phyloP scores from a whole-genome alignment of 2,113 vertebrate species.

The Meriones unguiculatus region DNA sequence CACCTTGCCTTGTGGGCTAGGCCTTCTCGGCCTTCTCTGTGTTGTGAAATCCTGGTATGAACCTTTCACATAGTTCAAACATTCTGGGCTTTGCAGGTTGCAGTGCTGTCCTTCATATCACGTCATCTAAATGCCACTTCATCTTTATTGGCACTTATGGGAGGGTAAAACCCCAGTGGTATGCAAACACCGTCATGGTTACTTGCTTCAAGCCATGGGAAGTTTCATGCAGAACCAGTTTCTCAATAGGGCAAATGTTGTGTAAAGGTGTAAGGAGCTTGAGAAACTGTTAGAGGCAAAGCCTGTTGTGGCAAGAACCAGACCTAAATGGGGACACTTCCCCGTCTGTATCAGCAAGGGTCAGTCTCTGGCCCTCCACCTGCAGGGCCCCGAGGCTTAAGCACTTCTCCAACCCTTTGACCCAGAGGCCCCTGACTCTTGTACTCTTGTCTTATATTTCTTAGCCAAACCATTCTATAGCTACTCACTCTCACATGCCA shows the following conservation, averaged over 20 bases:
- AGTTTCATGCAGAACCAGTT: slow-evolving; percentile 82
- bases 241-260: slow-evolving; percentile 76
- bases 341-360: slow-evolving; percentile 32
- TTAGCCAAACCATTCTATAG: neutral
- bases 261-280: slow-evolving; percentile 75
- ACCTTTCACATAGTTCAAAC: slow-evolving; percentile 75
- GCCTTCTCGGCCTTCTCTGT: slow-evolving; percentile 52
- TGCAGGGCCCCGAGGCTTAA: neutral
- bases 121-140: slow-evolving; percentile 74
- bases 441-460: neutral
- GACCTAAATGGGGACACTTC: slow-evolving; percentile 67
- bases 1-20: neutral
- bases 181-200: slow-evolving; percentile 76
- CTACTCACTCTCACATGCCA: neutral
- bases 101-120: slow-evolving; percentile 55
- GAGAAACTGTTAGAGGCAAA: slow-evolving; percentile 76
- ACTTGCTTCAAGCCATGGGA: slow-evolving; percentile 77
- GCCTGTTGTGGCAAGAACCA: slow-evolving; percentile 71
- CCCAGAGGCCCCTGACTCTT: neutral
- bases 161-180: slow-evolving; percentile 67
- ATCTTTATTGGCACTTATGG: slow-evolving; percentile 72
- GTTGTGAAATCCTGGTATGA: slow-evolving; percentile 70
- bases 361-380: neutral
- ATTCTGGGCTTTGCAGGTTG: slow-evolving; percentile 49
- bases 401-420: neutral